Evolutionary conservation across 1,140 invertebrate genomes (phyloP).

Genomic region (Monochamus saltuarius): DNA sequence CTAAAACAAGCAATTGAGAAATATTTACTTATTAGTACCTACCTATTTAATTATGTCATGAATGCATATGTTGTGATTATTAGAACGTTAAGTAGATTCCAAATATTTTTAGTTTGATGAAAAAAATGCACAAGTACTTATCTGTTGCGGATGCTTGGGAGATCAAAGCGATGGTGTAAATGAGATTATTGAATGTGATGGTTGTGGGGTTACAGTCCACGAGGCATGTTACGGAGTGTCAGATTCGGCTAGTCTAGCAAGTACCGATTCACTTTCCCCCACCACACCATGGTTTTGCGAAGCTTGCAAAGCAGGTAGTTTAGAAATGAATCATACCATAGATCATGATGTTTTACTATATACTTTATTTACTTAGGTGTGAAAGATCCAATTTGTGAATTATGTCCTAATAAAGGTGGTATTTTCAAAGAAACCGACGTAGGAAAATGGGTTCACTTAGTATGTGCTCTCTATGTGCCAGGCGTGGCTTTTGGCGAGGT

Average conservation of each 20-base stretch:
- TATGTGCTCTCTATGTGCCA: conserved; percentile 64
- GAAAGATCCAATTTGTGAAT: conserved; percentile 80
- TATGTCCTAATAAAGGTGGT: conserved; percentile 87
- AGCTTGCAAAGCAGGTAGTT: conserved; percentile 81
- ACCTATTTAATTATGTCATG: too few species aligned
- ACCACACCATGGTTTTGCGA: conserved; percentile 99
- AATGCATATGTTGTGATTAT: neutral
- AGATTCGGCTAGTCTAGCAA: conserved; percentile 86
- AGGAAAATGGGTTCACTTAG: conserved; percentile 96
- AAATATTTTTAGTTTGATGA: conserved; percentile 41
- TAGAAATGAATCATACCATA: neutral
- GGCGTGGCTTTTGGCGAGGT: conserved; percentile 94
- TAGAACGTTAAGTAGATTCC: neutral
- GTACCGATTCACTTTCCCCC: conserved; percentile 86
- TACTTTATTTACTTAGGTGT: conserved; percentile 55
- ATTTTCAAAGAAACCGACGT: conserved; percentile 97
- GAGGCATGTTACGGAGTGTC: conserved; percentile 97
- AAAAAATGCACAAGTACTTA: conserved; percentile 59
- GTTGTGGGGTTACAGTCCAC: conserved; percentile 93
- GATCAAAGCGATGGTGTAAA: conserved; percentile 90
- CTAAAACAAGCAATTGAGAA: too few species aligned
- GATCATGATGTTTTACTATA: neutral
- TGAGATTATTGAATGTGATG: conserved; percentile 96
- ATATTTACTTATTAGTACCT: too few species aligned
- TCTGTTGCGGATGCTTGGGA: conserved; percentile 92